Percentiles rank a stretch among this genome's conserved stretches.
Conservation (phyloP, 2,113 vertebrate genomes). For the Dromaius novaehollandiae region DNA sequence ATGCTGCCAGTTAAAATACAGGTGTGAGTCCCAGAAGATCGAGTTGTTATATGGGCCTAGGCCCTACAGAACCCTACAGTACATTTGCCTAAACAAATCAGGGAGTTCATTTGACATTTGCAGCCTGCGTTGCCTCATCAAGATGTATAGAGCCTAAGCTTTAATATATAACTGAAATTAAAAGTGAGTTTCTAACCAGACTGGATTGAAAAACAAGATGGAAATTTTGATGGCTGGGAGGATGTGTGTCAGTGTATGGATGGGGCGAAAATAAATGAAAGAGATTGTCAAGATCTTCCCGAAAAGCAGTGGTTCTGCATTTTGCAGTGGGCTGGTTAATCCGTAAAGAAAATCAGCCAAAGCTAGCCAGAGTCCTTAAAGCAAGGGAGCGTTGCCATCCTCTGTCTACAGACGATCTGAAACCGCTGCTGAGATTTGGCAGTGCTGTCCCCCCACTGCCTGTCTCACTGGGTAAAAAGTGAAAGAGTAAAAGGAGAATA, state of each 20-base stretch:
- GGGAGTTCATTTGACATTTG: not conserved
- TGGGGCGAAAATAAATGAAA: not conserved
- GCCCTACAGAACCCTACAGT: not conserved
- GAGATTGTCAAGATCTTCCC: not conserved
- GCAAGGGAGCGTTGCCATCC: not conserved
- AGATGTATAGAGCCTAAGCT: not conserved
- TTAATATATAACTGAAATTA: not conserved
- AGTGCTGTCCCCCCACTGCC: not conserved
- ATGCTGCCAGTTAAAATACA: conserved; percentile 40
- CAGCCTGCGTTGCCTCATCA: accelerated
- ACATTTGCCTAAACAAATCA: not conserved
- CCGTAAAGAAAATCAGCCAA: not conserved
- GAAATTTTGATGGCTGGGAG: not conserved
- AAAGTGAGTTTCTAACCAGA: not conserved
- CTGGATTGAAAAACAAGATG: not conserved
- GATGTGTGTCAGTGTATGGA: accelerated
- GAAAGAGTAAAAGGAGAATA: not conserved
- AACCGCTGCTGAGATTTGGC: not conserved
- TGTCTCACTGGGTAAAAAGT: not conserved
- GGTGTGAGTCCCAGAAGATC: not conserved
- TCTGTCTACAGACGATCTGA: not conserved
- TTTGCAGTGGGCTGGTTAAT: not conserved
- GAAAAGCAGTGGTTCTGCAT: not conserved
- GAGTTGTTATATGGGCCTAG: not conserved
- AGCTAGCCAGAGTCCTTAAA: not conserved